Evolutionary conservation across 2,888 invertebrate genomes (phyloP).

Genomic region (Galeopsomyia nigrocyanea): DNA sequence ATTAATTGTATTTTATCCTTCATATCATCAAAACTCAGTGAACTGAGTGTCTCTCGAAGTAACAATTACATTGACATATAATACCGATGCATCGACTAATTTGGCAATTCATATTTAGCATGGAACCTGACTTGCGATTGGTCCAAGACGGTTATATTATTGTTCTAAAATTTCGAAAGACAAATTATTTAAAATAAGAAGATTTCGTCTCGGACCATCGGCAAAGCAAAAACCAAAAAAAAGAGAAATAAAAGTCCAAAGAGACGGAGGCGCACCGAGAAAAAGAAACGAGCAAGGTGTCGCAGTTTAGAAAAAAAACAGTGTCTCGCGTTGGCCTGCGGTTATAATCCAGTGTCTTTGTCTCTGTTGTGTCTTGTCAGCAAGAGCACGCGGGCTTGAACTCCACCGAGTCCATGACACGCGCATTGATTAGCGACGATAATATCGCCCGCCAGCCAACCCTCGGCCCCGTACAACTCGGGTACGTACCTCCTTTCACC

Average conservation of each 20-base stretch:
- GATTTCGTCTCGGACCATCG: neutral
- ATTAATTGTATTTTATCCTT: no score
- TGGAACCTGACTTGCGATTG: conserved; percentile 16
- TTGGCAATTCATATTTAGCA: conserved; percentile 64
- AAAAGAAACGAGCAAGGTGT: neutral
- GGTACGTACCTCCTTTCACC: conserved; percentile 80
- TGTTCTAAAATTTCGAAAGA: neutral
- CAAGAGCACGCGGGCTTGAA: conserved; percentile 89
- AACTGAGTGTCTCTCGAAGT: conserved; percentile 50
- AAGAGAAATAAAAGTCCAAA: neutral
- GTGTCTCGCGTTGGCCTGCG: conserved; percentile 64
- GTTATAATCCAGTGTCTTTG: conserved; percentile 59
- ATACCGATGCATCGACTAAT: conserved; percentile 51
- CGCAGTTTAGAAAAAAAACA: neutral
- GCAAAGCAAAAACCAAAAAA: neutral
- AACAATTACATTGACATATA: conserved; percentile 10
- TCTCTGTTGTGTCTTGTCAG: conserved; percentile 80
- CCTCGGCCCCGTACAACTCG: conserved; percentile 93
- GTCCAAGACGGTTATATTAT: conserved; percentile 8
- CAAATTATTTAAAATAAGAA: conserved; percentile 17
- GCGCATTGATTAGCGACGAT: conserved; percentile 95
- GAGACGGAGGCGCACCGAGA: neutral
- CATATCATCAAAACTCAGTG: conserved; percentile 49
- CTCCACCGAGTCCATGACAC: conserved; percentile 95
- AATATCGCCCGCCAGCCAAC: conserved; percentile 84